Evolutionary conservation across 2,113 vertebrate species (phyloP).

Genomic region (Xenotilapia leptura): DNA sequence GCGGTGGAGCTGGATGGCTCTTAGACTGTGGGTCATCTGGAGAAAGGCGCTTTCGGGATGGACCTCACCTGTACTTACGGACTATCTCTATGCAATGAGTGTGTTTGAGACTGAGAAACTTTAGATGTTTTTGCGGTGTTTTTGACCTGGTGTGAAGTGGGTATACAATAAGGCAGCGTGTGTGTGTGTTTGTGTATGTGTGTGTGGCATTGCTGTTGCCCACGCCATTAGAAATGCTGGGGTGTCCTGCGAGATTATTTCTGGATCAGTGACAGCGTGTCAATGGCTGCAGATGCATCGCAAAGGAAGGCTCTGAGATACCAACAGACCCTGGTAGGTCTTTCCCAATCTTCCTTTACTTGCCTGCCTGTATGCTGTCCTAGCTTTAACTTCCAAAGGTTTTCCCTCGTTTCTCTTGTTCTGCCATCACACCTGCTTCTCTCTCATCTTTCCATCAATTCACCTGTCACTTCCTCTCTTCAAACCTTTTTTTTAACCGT

Average conservation of each 20-base stretch:
- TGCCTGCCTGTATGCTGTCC: not conserved
- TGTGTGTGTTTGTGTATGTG: slow-evolving; percentile 2
- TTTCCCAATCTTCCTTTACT: slow-evolving; percentile 14
- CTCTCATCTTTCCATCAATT: not conserved
- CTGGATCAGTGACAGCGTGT: slow-evolving; percentile 77
- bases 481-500: not conserved
- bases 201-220: slow-evolving; percentile 45
- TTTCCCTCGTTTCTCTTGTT: not conserved
- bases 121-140: slow-evolving; percentile 1
- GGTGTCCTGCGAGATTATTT: slow-evolving; percentile 72
- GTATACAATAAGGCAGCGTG: not conserved
- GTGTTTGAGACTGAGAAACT: slow-evolving; percentile 1
- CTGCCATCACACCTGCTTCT: not conserved
- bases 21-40: slow-evolving; percentile 48
- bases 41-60: not conserved
- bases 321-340: slow-evolving; percentile 83
- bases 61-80: not conserved
- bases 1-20: slow-evolving; percentile 26
- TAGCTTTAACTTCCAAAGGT: not conserved
- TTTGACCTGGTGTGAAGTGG: slow-evolving; percentile 16
- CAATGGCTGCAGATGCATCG: slow-evolving; percentile 84
- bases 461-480: not conserved
- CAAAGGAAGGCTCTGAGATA: slow-evolving; percentile 81
- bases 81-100: not conserved
- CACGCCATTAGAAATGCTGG: slow-evolving; percentile 66